Evolutionary conservation across 2,113 vertebrate species (phyloP).

Genomic region (Syngnathoides biaculeatus): DNA sequence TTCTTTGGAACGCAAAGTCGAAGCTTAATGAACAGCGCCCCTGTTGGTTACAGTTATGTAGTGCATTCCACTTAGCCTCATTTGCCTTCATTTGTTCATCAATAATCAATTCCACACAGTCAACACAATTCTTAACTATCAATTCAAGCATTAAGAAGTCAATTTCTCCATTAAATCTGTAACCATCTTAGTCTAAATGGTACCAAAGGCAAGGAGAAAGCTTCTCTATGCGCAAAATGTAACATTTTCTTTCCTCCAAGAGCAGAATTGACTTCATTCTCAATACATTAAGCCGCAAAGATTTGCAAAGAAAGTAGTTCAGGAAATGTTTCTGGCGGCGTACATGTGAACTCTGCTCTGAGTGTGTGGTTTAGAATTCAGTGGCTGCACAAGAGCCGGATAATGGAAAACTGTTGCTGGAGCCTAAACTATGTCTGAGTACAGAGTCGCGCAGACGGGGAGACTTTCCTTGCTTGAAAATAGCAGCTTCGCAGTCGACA

Average conservation of each 20-base stretch:
- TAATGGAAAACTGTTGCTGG: conserved; percentile 31
- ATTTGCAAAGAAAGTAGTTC: neutral
- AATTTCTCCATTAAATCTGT: neutral
- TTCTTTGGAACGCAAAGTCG: neutral
- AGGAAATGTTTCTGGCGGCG: conserved; percentile 1
- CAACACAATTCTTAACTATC: too few species aligned
- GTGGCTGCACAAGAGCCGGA: conserved; percentile 21
- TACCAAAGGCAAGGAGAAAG: neutral
- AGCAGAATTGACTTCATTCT: neutral
- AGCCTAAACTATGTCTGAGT: conserved; percentile 32
- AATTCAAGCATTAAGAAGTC: too few species aligned
- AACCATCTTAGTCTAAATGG: neutral
- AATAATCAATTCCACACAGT: too few species aligned
- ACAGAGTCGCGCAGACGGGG: conserved; percentile 30
- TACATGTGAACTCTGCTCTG: conserved; percentile 14
- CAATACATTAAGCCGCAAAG: neutral
- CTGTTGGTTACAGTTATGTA: neutral
- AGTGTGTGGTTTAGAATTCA: conserved; percentile 24
- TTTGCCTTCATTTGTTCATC: too few species aligned
- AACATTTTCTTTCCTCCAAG: neutral
- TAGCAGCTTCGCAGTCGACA: conserved; percentile 40
- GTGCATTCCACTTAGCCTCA: too few species aligned
- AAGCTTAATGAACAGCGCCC: neutral
- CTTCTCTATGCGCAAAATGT: neutral
- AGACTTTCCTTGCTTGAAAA: conserved; percentile 49